Base-by-base conservation (phyloP, 1,140 invertebrate genomes). In the Cydia splendana region DNA sequence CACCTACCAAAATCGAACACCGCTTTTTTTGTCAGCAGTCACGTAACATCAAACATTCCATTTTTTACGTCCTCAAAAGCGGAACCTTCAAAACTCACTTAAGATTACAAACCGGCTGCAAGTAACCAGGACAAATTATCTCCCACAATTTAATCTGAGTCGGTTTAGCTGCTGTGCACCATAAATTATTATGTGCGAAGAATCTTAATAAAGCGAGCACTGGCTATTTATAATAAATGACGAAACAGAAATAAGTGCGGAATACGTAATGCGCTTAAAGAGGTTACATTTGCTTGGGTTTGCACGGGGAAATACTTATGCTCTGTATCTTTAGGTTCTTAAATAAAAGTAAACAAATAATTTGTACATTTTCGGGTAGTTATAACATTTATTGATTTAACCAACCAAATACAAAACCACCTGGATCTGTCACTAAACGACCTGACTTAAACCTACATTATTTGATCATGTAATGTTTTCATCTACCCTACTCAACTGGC, bases 181-280 rank as follows among this genome's bases (percentile, higher is more conserved):
- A 93, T 91, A 91, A 90, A 91, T 91, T 91, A 90, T 86, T 88
- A 88, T 86, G 88, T 88, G 88, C 84, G 79, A 83, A 88, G 91
- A 91, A 93, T 91, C 79, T 89, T 91, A 91, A 93, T 91, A 90
- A 87, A 89, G 85, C 89, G 84, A 85, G 83, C 81, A 81, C 80
- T 73, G 84, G 87, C 79, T 84, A 81, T 92, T 92, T 91, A 87
- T 91, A 88, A 93, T 90, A 91, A 90, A 93, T 91, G 90, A 93
- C 86, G 87, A 91, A 91, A 91, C 89, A 89, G 89, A 91, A 88
- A 89, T 91, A 93, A 88, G 89, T 81, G 80, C 82, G 82, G 91
- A 91, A 91, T 93, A 91, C 90, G 78, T 85, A 89, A 90, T 89
- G 85, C 57, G 53, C 20, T 65, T 30, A 76, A 65, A 28, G n/a